Base-by-base conservation (phyloP, 1,140 invertebrate species). In the Patella vulgata region DNA sequence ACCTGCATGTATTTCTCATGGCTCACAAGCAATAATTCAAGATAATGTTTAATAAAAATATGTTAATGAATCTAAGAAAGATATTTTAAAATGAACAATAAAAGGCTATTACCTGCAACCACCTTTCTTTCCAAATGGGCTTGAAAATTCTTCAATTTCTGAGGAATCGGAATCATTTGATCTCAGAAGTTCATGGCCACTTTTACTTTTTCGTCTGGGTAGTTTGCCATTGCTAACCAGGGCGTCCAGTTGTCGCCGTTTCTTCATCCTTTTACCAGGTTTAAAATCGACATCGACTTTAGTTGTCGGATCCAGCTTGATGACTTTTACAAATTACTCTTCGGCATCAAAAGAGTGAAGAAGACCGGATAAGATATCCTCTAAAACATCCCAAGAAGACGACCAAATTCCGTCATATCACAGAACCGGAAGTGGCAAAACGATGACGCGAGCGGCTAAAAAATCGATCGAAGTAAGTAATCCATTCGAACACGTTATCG, bases 181-280 rank as follows among this genome's bases (percentile, higher is more conserved):
- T 30, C 76, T 71, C 5, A 84, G 66, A 19, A 82, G 66, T 59
- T 83, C 81, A 36, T 82, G 81, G 12, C 73, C 74, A 63, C 74
- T 78, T 65, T 75, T 76, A 19, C 53, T 68, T 70, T 78, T 78
- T n/a, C 77, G 58, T 33, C 72, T 63, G 30, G 66, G 61, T 17
- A 68, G 36, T 70, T 84, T 84, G 6, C 74, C 80, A 52, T 78
- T 79, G 11, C 76, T 67, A 12, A 85, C 82, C n/a, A 85, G 65
- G 46, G 84, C 84, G 66, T 85, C 83, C 31, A 85, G 70, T 71
- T 85, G 80, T 19, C 82, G 80, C 46, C 84, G 82, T 62, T 85
- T 85, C 69, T 85, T 85, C 84, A 85, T 85, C 74, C 71, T 82
- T 78, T 85, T 85, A 27, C 75, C 73, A 25, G 78, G 81, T 71